Percentiles rank a stretch among this genome's conserved stretches.
phyloP scores from a whole-genome alignment of 2,888 invertebrate genomes.

The Xanthorhoe spadicearia region DNA sequence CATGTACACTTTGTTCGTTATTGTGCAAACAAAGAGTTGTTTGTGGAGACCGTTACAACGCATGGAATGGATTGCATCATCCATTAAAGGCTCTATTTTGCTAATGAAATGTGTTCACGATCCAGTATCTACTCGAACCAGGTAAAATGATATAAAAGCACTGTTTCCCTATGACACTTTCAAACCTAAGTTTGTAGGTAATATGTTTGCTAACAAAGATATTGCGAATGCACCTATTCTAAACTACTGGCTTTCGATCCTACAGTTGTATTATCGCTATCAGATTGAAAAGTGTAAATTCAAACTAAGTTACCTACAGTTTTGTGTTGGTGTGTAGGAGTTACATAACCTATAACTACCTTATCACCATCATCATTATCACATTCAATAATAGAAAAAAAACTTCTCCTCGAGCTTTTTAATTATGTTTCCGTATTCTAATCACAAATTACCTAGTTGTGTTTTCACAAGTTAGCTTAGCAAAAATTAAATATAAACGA shows the following conservation, averaged over 20 bases:
- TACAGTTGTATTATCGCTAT: no score
- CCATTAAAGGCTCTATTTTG: constrained; percentile 54
- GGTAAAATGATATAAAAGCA: neutral
- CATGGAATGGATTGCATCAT: constrained; percentile 65
- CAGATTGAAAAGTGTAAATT: neutral
- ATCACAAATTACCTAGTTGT: constrained; percentile 2
- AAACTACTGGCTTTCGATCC: no score
- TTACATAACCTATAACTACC: no score
- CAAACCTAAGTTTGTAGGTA: no score
- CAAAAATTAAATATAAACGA: constrained; percentile 66
- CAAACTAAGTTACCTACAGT: no score
- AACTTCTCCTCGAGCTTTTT: neutral
- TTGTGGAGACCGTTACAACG: constrained; percentile 55
- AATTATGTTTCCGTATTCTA: neutral
- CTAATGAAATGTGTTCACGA: constrained; percentile 35
- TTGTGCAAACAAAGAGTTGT: constrained; percentile 67
- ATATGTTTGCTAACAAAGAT: neutral
- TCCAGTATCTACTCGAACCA: neutral
- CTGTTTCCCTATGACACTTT: neutral
- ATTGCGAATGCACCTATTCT: neutral
- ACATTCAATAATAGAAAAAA: neutral
- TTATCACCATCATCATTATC: neutral
- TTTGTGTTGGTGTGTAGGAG: neutral
- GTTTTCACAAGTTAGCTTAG: constrained; percentile 44
- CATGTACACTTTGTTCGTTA: constrained; percentile 70